Conservation (phyloP, 2,797 vertebrate species). For the Smutsia temminckii region DNA sequence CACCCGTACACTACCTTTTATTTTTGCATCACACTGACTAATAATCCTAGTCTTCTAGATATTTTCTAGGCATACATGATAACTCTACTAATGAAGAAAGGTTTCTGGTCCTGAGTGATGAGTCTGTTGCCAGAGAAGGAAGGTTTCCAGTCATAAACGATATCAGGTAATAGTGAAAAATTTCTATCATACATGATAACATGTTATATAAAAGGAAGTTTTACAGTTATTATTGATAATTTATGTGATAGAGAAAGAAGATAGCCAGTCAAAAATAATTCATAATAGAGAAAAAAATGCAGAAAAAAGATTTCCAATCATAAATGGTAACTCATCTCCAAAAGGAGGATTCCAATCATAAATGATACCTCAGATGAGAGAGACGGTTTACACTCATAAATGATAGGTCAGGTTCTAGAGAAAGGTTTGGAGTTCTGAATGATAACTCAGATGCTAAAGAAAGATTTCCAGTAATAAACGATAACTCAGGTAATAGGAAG, state of each 20-base stretch:
- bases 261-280: not conserved
- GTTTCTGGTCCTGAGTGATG: not conserved
- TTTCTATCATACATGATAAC: not conserved
- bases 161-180: not conserved
- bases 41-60: not conserved
- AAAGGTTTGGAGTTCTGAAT: not conserved
- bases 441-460: not conserved
- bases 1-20: not conserved
- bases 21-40: not conserved
- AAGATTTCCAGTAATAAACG: not conserved
- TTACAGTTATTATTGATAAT: not conserved
- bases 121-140: not conserved
- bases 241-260: not conserved
- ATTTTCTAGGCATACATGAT: not conserved
- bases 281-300: not conserved
- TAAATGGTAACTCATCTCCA: not conserved
- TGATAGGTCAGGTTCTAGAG: not conserved
- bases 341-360: not conserved
- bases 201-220: not conserved
- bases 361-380: not conserved
- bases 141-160: not conserved
- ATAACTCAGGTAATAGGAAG: not conserved
- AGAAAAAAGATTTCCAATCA: not conserved
- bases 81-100: not conserved
- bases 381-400: not conserved